Conservation (phyloP, 2,113 vertebrate species). For the Eclectus roratus region DNA sequence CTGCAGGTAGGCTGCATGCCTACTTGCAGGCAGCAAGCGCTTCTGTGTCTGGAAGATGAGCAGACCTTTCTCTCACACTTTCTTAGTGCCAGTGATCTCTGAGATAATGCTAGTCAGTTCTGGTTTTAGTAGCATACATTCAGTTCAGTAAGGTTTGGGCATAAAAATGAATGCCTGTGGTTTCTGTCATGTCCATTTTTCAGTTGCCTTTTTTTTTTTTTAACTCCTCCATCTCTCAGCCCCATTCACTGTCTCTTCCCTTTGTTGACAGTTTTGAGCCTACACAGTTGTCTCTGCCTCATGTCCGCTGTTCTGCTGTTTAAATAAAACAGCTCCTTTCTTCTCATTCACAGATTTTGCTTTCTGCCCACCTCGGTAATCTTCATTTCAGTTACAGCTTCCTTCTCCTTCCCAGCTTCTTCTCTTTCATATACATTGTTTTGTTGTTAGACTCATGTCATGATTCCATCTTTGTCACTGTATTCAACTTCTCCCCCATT, state of each 20-base stretch:
- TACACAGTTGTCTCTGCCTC: background rate
- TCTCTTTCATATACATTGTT: background rate
- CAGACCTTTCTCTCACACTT: background rate
- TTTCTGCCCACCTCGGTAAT: background rate
- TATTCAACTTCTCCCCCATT: background rate
- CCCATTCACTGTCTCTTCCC: background rate
- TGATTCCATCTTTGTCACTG: background rate
- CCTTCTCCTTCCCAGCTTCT: background rate
- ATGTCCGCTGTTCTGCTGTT: background rate
- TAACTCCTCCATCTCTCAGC: fast-evolving
- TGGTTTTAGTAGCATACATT: background rate
- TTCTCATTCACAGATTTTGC: background rate
- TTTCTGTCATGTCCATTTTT: background rate
- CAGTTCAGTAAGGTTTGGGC: background rate
- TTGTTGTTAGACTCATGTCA: background rate
- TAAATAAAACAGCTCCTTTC: background rate
- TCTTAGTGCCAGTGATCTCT: background rate
- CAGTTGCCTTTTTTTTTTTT: background rate
- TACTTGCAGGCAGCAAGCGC: background rate
- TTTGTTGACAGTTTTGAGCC: background rate
- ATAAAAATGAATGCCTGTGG: background rate
- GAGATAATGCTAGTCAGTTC: background rate
- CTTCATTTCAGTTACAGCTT: background rate
- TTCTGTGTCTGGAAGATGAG: background rate
- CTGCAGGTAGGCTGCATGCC: background rate